These are phyloP conservation scores for Laterallus jamaicensis DNA, from an alignment of 2,113 vertebrate genomes.

Conservation along the genomic window DNA sequence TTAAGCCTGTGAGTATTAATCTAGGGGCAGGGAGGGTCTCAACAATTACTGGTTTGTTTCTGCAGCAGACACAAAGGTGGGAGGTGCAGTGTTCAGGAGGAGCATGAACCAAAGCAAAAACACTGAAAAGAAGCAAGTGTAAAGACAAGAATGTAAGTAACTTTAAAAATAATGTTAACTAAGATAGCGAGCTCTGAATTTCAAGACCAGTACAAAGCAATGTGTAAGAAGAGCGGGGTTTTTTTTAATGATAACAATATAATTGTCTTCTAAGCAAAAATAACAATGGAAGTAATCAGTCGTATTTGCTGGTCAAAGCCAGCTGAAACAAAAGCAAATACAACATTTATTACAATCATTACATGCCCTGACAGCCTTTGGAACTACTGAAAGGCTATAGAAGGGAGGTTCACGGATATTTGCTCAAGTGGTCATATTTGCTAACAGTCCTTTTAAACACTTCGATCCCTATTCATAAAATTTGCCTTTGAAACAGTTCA, in stretches of 20 bases:
- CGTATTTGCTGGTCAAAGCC: conserved; percentile 48
- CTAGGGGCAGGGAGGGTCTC: not conserved
- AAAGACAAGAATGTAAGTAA: not conserved
- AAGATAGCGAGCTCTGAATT: not conserved
- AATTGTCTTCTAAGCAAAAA: conserved; percentile 59
- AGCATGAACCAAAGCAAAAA: not conserved
- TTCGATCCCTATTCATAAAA: conserved; percentile 69
- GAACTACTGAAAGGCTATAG: conserved; percentile 55
- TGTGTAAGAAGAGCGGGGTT: not conserved
- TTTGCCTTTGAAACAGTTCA: conserved; percentile 63
- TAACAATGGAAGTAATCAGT: conserved; percentile 49
- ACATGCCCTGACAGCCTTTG: conserved; percentile 65
- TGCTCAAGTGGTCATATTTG: conserved; percentile 70
- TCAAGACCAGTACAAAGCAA: conserved; percentile 35
- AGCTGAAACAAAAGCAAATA: conserved; percentile 72
- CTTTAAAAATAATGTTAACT: not conserved
- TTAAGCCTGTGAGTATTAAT: not conserved
- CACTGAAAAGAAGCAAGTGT: not conserved
- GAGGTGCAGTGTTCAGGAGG: not conserved
- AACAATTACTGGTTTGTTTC: not conserved
- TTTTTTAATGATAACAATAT: conserved; percentile 36
- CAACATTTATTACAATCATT: conserved; percentile 66
- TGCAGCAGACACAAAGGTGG: not conserved
- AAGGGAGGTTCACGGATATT: conserved; percentile 60
- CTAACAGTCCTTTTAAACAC: conserved; percentile 52